Base-by-base conservation (phyloP, 2,113 vertebrate species). In the Actenoides hombroni region DNA sequence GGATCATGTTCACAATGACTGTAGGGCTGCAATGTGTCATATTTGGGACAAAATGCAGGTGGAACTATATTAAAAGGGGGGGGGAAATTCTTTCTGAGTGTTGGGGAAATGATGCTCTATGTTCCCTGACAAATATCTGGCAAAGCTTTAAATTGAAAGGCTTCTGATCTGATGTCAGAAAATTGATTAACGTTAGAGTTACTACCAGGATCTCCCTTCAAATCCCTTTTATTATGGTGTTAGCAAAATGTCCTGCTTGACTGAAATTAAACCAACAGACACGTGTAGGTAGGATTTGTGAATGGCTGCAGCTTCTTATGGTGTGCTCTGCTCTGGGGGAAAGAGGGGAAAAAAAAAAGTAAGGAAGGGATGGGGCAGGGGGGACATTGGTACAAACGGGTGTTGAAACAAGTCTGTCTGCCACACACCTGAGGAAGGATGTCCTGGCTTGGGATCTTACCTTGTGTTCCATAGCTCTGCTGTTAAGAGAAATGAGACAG, bases 401-500 rank as follows among this genome's bases (percentile, higher is more conserved):
- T 1, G 1, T 7, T 31, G 59, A 35, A 15, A n/a, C 18, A 35
- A 33, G 7, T 33, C n/a, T 76, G 12, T 10, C 3, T 46, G 46
- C 19, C 31, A 12, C 5, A 3, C 12, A 56, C 12, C 17, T 0
- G 3, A 35, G 73, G 75, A 85, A 64, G 29, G 37, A 6, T 0
- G 3, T 46, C 28, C 49, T 25, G 17, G 23, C 20, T 44, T 1
- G 0, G 42, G 31, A 12, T 25, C n/a, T 4, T 1, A 1, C 46
- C 16, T 16, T 0, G 4, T 11, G 33, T 31, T 20, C 14, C 4
- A 2, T 8, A 29, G 42, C 60, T 39, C 24, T 51, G 44, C 29
- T 29, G 11, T 15, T n/a, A 18, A 10, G 17, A 35, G 29, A 25
- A 26, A 37, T 37, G 31, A 57, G 24, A 21, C 64, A 5, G 13